Percentiles rank a stretch among this genome's conserved stretches.
These are phyloP conservation scores for Dendrolimus punctatus DNA, from an alignment of 1,140 invertebrate species.

Conservation along the genomic window DNA sequence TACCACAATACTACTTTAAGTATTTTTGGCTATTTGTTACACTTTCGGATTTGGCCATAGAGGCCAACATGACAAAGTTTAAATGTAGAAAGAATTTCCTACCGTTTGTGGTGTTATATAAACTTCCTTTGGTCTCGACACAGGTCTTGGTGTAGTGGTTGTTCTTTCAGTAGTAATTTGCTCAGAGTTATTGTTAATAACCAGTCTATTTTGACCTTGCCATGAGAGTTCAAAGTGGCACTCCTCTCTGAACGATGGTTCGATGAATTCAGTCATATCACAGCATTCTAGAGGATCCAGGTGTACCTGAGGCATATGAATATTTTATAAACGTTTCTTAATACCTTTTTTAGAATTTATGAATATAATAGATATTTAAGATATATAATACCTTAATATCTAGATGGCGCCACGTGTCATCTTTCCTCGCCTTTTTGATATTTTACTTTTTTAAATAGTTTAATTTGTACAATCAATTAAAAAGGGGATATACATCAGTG, in stretches of 20 bases:
- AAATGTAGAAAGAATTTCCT: constrained; percentile 10
- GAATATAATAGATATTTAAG: neutral
- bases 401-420: no score
- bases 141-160: constrained; percentile 17
- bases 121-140: constrained; percentile 19
- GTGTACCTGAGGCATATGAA: neutral
- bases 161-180: constrained; percentile 11
- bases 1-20: no score
- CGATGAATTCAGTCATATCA: constrained; percentile 40
- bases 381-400: no score
- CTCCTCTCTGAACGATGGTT: constrained; percentile 28
- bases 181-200: constrained; percentile 13
- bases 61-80: no score
- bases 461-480: no score
- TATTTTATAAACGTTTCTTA: neutral
- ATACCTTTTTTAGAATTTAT: neutral
- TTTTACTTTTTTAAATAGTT: no score
- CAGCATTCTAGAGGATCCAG: constrained; percentile 43
- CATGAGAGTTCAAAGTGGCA: constrained; percentile 41
- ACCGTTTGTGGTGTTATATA: constrained; percentile 41
- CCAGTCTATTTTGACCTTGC: constrained; percentile 28
- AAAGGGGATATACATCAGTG: no score
- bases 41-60: no score
- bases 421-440: no score
- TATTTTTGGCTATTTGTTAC: no score